Base-by-base conservation (phyloP, 2,797 vertebrate species). In the Alcedo quadribrachys region DNA sequence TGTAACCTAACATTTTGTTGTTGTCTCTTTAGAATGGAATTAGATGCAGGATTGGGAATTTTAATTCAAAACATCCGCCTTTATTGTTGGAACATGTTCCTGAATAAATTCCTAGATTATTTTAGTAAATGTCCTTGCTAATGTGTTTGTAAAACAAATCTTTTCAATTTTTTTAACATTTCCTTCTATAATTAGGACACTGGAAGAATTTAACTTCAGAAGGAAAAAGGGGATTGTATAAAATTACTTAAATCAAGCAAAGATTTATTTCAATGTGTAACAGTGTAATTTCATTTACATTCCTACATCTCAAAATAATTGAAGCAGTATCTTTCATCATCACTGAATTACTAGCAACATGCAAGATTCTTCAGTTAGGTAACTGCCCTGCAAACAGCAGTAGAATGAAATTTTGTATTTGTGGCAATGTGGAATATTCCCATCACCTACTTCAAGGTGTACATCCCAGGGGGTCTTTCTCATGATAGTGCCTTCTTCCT, bases 41-140 rank as follows among this genome's bases (percentile, higher is more conserved):
- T 82, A 95, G 42, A 67, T 83, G 19, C 21, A 90, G 28, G 12
- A 8, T 45, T 90, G 12, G 50, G 88, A 87, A 92, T 95, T 95
- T 81, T 86, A 91, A 94, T 74, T 95, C 37, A 75, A 79, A 96
- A 75, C 14, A 92, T 84, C 91, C n/a, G 63, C 28, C 51, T 95
- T 93, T 54, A 66, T 30, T 79, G 45, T 61, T 88, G 51, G 55
- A 81, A 62, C 73, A 66, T 2, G 7, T 61, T 93, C 32, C 70
- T 71, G 54, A 87, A 93, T 6, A 32, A 76, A 55, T 73, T 92
- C 19, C 42, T 85, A 91, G 32, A 62, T 69, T 80, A 80, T 69
- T 65, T 73, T 51, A 90, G 45, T 63, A 30, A 48, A 81, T 28
- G 67, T 58, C 54, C 84, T 24, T 37, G 55, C 24, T 91, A 89